These are phyloP conservation scores for Dusona sp. DNA, from an alignment of 2,888 invertebrate species.

Conservation along the genomic window DNA sequence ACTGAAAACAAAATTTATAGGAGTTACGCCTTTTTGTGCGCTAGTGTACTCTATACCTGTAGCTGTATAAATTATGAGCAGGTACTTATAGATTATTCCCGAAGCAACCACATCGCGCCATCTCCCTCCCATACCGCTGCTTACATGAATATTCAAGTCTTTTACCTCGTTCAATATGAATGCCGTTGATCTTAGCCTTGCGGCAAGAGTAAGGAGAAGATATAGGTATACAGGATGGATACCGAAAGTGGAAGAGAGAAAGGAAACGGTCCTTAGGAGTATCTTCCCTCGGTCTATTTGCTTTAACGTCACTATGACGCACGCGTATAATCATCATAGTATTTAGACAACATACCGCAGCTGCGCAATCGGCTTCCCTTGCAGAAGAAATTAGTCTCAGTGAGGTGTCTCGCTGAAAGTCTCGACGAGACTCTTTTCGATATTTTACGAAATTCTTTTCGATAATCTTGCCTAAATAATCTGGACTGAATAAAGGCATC, in stretches of 20 bases:
- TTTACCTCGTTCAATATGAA: slow-evolving; percentile 83
- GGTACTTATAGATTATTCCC: slow-evolving; percentile 47
- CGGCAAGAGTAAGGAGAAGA: slow-evolving; percentile 62
- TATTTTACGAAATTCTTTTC: no score
- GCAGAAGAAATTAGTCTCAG: no score
- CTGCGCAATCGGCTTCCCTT: slow-evolving; percentile 41
- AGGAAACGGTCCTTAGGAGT: slow-evolving; percentile 38
- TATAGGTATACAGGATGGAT: slow-evolving; percentile 9
- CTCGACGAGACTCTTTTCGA: no score
- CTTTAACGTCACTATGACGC: slow-evolving; percentile 52
- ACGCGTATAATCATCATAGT: slow-evolving; percentile 39
- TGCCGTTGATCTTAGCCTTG: slow-evolving; percentile 82
- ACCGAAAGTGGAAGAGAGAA: slow-evolving; percentile 12
- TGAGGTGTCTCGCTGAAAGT: no score
- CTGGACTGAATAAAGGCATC: no score
- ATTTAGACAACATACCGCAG: not conserved
- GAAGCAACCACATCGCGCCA: slow-evolving; percentile 50
- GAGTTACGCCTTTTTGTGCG: slow-evolving; percentile 7
- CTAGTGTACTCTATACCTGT: not conserved
- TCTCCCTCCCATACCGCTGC: slow-evolving; percentile 71
- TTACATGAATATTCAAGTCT: slow-evolving; percentile 82
- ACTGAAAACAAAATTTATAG: not conserved
- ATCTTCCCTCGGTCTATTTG: slow-evolving; percentile 57
- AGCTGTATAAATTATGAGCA: slow-evolving; percentile 3
- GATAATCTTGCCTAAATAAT: no score